Conservation (phyloP, 1,140 invertebrate species). For the Zophobas morio region DNA sequence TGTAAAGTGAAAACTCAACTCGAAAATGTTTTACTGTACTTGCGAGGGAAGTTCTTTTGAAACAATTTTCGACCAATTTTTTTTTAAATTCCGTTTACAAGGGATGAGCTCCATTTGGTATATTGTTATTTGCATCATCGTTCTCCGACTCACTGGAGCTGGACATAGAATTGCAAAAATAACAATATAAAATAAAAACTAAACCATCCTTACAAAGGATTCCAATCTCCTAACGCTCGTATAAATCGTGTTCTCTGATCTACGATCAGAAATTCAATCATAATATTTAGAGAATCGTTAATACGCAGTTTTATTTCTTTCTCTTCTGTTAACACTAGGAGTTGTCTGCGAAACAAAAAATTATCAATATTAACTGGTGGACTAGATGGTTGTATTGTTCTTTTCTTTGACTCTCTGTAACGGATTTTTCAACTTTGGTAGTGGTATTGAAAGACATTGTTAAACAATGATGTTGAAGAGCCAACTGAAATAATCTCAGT, state of each 20-base stretch:
- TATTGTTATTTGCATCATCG: slow-evolving; percentile 3
- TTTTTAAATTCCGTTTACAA: slow-evolving; percentile 14
- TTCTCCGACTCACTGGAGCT: background rate
- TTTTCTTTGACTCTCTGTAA: no score
- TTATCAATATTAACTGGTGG: no score
- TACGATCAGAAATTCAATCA: slow-evolving; percentile 3
- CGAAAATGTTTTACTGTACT: background rate
- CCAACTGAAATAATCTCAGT: no score
- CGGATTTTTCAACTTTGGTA: no score
- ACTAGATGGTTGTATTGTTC: no score
- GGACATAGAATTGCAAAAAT: slow-evolving; percentile 4
- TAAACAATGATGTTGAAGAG: no score
- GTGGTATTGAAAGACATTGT: no score
- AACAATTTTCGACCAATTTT: background rate
- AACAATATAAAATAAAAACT: slow-evolving; percentile 17
- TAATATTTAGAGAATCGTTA: slow-evolving; percentile 5
- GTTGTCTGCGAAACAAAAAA: no score
- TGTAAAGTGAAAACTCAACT: no score
- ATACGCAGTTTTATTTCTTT: background rate
- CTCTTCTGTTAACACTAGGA: no score
- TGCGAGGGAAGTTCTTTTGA: background rate
- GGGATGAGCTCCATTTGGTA: slow-evolving; percentile 13
- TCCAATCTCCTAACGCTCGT: slow-evolving; percentile 10
- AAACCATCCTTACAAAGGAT: slow-evolving; percentile 9
- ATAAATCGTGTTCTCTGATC: slow-evolving; percentile 8